Percentiles rank a stretch among this genome's conserved stretches.
These are phyloP conservation scores for Calliphora vicina DNA, from an alignment of 1,140 invertebrate species.

Conservation along the genomic window DNA sequence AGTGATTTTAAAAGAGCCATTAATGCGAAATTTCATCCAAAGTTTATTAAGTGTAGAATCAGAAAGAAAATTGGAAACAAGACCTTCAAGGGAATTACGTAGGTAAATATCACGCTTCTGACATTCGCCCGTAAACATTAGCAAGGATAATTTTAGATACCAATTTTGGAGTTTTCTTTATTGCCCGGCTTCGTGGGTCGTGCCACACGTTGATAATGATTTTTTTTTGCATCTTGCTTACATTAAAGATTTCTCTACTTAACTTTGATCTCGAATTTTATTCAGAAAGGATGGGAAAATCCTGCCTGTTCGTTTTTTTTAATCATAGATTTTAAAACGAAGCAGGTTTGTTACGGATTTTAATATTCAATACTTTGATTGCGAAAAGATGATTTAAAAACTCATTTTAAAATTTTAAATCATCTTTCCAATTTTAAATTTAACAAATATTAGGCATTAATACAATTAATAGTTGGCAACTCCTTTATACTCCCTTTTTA, in stretches of 20 bases:
- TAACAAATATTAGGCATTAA: too few species aligned
- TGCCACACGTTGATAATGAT: neutral
- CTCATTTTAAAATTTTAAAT: too few species aligned
- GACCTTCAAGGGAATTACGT: neutral
- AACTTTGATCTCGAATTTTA: too few species aligned
- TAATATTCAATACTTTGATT: neutral
- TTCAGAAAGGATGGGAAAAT: neutral
- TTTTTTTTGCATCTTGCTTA: too few species aligned
- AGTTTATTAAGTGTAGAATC: neutral
- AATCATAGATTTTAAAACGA: neutral
- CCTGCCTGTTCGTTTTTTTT: neutral
- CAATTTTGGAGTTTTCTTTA: too few species aligned
- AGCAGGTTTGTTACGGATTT: slow-evolving; percentile 6
- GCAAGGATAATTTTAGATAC: neutral
- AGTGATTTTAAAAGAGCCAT: neutral
- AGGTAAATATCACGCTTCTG: slow-evolving; percentile 35
- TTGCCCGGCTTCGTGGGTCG: slow-evolving; percentile 2
- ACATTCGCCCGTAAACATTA: slow-evolving; percentile 39
- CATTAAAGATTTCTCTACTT: too few species aligned
- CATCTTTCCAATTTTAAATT: too few species aligned
- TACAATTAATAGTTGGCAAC: too few species aligned
- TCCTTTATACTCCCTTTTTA: too few species aligned
- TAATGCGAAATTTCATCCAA: neutral
- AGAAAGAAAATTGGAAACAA: neutral
- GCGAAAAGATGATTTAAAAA: too few species aligned